Base-by-base conservation (phyloP, 2,113 vertebrate genomes). In the Crotophaga sulcirostris region DNA sequence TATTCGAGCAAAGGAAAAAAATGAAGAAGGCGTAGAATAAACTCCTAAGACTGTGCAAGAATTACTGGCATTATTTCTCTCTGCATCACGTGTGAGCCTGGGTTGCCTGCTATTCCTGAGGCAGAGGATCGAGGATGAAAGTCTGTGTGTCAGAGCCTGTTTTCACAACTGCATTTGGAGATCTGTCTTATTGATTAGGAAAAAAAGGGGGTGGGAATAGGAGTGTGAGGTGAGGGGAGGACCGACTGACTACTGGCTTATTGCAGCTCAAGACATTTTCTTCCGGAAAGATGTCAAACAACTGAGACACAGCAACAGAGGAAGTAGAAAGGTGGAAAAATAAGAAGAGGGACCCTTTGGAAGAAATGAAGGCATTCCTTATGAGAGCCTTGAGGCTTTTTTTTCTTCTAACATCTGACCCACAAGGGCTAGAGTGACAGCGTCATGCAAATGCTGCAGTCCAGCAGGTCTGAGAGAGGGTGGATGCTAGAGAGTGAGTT, bases 381-480 rank as follows among this genome's bases (percentile, higher is more conserved):
- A 95, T 66, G 86, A 97, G 92, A 97, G 90, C 93, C 95, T 96
- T 90, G 84, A 92, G 96, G 93, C 91, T 83, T 40, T 33, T 75
- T 62, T 60, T 80, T 64, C 80, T 96, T 96, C 94, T 86, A 97
- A 98, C 97, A 96, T 98, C 96, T 97, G 97, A 98, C 97, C 98
- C 97, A 97, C 97, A 98, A 97, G 97, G 97, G 96, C 97, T 98
- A 97, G 97, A 98, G 96, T 98, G 97, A 97, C 97, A 98, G 97
- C 97, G 96, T 98, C 98, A 98, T 97, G 97, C 98, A 98, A 98
- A 98, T 98, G 90, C 97, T 96, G 97, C 97, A 97, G 97, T 98
- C 98, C 98, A 97, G 98, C 97, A 98, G 98, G 98, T 98, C 97
- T 96, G 98, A 97, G 97, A 97, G 97, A 97, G 98, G 97, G 97